These are phyloP conservation scores for Cyrtorhinus lividipennis DNA, from an alignment of 1,140 invertebrate genomes.

Conservation along the genomic window DNA sequence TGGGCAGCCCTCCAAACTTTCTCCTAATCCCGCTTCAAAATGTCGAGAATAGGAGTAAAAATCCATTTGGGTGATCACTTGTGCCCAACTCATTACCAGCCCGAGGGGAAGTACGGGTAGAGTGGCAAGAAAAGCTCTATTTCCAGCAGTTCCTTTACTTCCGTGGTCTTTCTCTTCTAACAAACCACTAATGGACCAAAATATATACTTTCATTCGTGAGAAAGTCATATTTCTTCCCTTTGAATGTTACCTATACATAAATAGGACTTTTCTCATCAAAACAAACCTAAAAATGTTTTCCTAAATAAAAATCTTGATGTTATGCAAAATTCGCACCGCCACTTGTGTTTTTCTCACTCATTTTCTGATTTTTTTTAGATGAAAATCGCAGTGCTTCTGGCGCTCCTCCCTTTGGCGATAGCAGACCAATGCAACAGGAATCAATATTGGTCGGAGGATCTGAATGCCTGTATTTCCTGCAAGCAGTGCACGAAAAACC, in stretches of 20 bases:
- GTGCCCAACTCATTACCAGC: too few relatives aligned
- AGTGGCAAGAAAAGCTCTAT: too few relatives aligned
- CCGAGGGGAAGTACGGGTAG: too few relatives aligned
- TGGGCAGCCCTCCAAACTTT: too few relatives aligned
- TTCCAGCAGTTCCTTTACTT: too few relatives aligned
- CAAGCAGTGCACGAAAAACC: conserved; percentile 37
- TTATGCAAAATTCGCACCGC: not conserved
- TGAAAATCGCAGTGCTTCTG: conserved; percentile 5
- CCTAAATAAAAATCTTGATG: not conserved
- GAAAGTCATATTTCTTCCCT: not conserved
- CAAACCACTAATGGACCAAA: too few relatives aligned
- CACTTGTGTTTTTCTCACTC: not conserved
- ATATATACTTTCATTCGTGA: too few relatives aligned
- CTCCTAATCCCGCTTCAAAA: too few relatives aligned
- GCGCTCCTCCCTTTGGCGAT: not conserved
- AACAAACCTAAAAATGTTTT: not conserved
- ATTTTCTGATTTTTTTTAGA: not conserved
- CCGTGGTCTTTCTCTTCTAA: too few relatives aligned
- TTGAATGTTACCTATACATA: not conserved
- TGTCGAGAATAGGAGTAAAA: too few relatives aligned
- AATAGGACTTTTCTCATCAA: not conserved
- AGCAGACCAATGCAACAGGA: not conserved
- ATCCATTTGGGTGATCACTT: too few relatives aligned
- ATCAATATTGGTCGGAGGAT: conserved; percentile 41
- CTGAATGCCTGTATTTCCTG: conserved; percentile 41